Base-by-base conservation (phyloP, 2,888 invertebrate species). In the Eupithecia insigniata region DNA sequence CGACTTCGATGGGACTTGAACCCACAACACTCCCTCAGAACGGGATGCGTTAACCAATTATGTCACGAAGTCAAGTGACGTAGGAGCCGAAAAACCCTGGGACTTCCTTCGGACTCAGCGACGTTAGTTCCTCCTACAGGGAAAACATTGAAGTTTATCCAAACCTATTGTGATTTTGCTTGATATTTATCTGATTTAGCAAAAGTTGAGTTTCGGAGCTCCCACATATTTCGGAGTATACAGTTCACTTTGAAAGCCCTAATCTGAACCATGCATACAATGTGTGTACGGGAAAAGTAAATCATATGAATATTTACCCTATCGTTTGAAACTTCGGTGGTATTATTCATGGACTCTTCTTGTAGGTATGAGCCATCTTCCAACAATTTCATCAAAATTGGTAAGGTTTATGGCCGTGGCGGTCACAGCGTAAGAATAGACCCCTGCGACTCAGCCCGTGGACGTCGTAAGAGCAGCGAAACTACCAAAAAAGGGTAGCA, bases 321-420 rank as follows among this genome's bases (percentile, higher is more conserved):
- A 67, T 82, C 75, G 76, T 70, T 58, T 64, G 66, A 46, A 66
- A 73, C 34, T 71, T 68, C 68, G 69, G 51, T 60, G 39, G 72
- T 64, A 76, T 78, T 83, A 83, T 83, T 81, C 83, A 83, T 83
- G 82, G 76, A 75, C 66, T 79, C 75, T 78, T 76, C 72, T 64
- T 65, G 28, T 69, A 55, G 46, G 22, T 61, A 18, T 60, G 26
- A 22, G 22, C 61, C 36, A 61, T 39, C 60, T 66, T 64, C 67
- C 22, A 60, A 32, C n/a, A 32, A 30, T 30, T 60, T 30, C 6
- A 14, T 28, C 60, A 6, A 28, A 60, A 60, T 28, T 60, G 14
- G 18, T 26, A 55, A 26, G 10, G 14, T 55, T 55, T 34, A 34
- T 34, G 10, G 34, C 10, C 34, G 10, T 34, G n/a, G n/a, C n/a